phyloP scores from a whole-genome alignment of 1,140 invertebrate genomes.

The Portunus trituberculatus region DNA sequence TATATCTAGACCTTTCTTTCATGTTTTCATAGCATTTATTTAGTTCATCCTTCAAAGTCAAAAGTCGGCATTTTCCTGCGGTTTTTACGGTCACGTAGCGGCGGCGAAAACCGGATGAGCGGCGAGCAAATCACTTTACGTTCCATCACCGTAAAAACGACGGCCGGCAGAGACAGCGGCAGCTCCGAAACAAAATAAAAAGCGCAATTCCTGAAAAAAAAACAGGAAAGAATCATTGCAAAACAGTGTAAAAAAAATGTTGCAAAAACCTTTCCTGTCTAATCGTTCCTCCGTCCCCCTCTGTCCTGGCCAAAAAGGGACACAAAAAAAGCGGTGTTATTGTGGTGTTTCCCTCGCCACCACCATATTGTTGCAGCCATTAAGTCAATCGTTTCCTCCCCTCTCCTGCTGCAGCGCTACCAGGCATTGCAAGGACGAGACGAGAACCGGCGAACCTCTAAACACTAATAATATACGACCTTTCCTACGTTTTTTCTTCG shows the following conservation, averaged over 20 bases:
- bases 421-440: background rate
- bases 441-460: background rate
- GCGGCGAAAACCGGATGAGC: background rate
- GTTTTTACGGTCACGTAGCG: background rate
- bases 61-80: no score
- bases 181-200: background rate
- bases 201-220: background rate
- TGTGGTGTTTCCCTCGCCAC: constrained; percentile 54
- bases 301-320: background rate
- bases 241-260: background rate
- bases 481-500: background rate
- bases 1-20: no score
- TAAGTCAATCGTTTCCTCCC: constrained; percentile 63
- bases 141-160: no score
- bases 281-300: background rate
- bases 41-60: no score
- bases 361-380: constrained; percentile 72
- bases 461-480: background rate
- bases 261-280: background rate
- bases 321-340: background rate
- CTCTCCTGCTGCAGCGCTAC: constrained; percentile 30
- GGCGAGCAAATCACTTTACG: background rate
- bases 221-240: background rate
- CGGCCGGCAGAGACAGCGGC: background rate
- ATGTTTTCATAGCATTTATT: no score